Percentiles rank a stretch among this genome's conserved stretches.
These are phyloP conservation scores for Ernsta delagoae DNA, from an alignment of 2,888 invertebrate genomes.

Conservation along the genomic window DNA sequence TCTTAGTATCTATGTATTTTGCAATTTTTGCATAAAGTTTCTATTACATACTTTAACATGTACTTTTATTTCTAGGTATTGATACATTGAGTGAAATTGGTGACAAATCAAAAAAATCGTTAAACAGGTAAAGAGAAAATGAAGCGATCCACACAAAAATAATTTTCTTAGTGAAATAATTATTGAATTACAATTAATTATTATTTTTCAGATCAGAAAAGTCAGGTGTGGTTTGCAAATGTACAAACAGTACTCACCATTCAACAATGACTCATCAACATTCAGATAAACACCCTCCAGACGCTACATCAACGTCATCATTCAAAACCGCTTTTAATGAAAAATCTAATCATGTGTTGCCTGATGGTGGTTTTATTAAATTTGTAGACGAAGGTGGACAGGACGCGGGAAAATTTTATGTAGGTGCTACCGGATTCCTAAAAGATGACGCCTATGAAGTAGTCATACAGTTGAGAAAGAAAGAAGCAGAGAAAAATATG, in stretches of 20 bases:
- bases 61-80: conserved; percentile 6
- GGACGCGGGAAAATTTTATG: conserved; percentile 70
- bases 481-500: conserved; percentile 48
- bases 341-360: conserved; percentile 45
- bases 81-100: conserved; percentile 39
- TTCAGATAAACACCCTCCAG: conserved; percentile 45
- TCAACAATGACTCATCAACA: conserved; percentile 31
- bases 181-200: background rate
- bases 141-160: no score
- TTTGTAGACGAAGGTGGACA: conserved; percentile 60
- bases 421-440: conserved; percentile 69
- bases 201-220: conserved; percentile 19
- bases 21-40: background rate
- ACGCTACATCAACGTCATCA: no score
- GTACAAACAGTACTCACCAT: conserved; percentile 40
- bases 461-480: conserved; percentile 73
- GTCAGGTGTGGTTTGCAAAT: conserved; percentile 38
- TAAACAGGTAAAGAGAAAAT: conserved; percentile 43
- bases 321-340: conserved; percentile 59
- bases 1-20: no score
- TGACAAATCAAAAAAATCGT: conserved; percentile 43
- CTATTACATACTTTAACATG: background rate
- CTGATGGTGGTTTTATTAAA: conserved; percentile 61
- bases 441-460: conserved; percentile 76
- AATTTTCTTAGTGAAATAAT: background rate